Base-by-base conservation (phyloP, 1,140 invertebrate genomes). In the Arion vulgaris region DNA sequence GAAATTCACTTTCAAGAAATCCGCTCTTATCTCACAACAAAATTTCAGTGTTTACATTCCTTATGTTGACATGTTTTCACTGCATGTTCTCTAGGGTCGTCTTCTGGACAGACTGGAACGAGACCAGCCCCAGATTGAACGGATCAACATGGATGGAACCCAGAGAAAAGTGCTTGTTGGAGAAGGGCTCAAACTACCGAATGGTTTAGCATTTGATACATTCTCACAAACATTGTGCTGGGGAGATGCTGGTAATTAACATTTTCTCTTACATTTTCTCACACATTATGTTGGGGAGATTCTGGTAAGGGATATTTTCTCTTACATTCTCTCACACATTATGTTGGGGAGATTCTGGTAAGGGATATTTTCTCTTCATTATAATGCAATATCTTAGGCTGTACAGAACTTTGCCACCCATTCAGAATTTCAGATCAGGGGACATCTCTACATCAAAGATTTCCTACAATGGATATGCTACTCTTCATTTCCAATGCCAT, bases 51-150 rank as follows among this genome's bases (percentile, higher is more conserved):
- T n/a, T n/a, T n/a, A n/a, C n/a, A n/a, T n/a, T n/a, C n/a, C n/a
- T n/a, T n/a, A n/a, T n/a, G n/a, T n/a, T n/a, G n/a, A 45, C 15
- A 45, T 45, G 41, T 45, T 45, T 45, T 45, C 41, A 68, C 87
- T 19, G 9, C 5, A 7, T 82, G 80, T 79, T 77, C 87, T 89
- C 1, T 87, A 98, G 97, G 39, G 96, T 97, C 94, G 94, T 99
- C 71, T 99, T 97, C 90, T 99, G 98, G 97, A 96, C 97, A 0
- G 98, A 99, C 90, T 99, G 98, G 98, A 96, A 98, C 91, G 98
- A n/a, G 92, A 94, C 0, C 92, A 94, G 66, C 98, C 98, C 0
- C 98, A 97, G 93, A 96, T 99, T 82, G 98, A 99, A 92, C 95
- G 95, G 94, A 95, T 98, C 1, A 97, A 98, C 91, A 95, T 98